Percentiles rank a stretch among this genome's conserved stretches.
phyloP scores from a whole-genome alignment of 2,113 vertebrate genomes.

The Myotis lucifugus region DNA sequence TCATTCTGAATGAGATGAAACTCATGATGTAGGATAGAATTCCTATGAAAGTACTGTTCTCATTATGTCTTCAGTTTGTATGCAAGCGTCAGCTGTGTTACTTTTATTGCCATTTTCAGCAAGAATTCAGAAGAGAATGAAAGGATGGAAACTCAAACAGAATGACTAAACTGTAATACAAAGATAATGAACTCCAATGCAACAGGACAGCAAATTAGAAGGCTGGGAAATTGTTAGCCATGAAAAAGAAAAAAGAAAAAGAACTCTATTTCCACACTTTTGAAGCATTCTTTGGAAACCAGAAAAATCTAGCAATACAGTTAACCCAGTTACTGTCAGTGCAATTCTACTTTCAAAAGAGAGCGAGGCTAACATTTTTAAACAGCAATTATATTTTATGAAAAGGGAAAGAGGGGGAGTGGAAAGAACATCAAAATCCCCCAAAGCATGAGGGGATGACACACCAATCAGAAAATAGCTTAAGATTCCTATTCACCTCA shows the following conservation, averaged over 20 bases:
- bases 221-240: constrained; percentile 77
- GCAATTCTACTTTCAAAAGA: constrained; percentile 78
- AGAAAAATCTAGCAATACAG: constrained; percentile 76
- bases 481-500: constrained; percentile 74
- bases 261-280: constrained; percentile 80
- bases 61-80: constrained; percentile 78
- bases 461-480: constrained; percentile 80
- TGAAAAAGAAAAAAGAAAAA: constrained; percentile 79
- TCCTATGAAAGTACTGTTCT: constrained; percentile 78
- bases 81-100: constrained; percentile 80
- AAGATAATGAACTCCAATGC: constrained; percentile 83
- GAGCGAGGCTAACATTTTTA: constrained; percentile 81
- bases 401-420: constrained; percentile 72
- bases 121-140: constrained; percentile 74
- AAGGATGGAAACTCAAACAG: constrained; percentile 81
- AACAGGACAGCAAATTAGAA: constrained; percentile 83
- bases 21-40: constrained; percentile 76
- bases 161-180: constrained; percentile 83
- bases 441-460: constrained; percentile 74
- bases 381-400: constrained; percentile 82
- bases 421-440: constrained; percentile 66
- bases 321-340: constrained; percentile 80
- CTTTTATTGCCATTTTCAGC: constrained; percentile 82
- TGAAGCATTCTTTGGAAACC: constrained; percentile 81
- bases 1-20: constrained; percentile 80